Conservation (phyloP, 2,113 vertebrate species). For the Stigmatopora nigra region DNA sequence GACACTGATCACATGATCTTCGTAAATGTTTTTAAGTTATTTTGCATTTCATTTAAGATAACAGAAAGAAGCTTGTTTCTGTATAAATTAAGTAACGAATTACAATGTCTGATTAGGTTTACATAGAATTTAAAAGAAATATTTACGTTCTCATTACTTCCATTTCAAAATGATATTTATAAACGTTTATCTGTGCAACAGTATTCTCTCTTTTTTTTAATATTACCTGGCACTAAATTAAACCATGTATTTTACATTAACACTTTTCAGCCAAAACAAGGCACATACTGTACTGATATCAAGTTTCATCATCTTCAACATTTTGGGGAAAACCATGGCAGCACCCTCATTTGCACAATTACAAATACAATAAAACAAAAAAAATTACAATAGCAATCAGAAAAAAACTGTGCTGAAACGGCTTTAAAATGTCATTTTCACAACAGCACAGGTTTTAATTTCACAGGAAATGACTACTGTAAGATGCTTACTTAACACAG, state of each 20-base stretch:
- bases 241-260: conserved; percentile 10
- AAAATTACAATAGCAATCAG: not conserved
- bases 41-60: conserved; percentile 36
- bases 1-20: conserved; percentile 2
- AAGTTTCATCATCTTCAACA: not conserved
- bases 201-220: conserved; percentile 19
- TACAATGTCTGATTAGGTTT: conserved; percentile 39
- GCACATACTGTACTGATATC: not conserved
- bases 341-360: not conserved
- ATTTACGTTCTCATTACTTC: conserved; percentile 39
- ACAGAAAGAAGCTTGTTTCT: conserved; percentile 11
- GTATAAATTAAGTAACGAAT: conserved; percentile 57
- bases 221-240: conserved; percentile 13
- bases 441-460: not conserved
- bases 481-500: conserved; percentile 14
- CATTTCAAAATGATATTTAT: conserved; percentile 27
- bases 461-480: conserved; percentile 22
- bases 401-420: not conserved
- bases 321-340: conserved; percentile 1
- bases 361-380: not conserved
- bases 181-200: conserved; percentile 61
- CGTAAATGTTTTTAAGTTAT: conserved; percentile 30
- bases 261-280: conserved; percentile 20
- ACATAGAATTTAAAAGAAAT: conserved; percentile 25
- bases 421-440: conserved; percentile 2